Conservation (phyloP, 2,113 vertebrate species). For the Macrotus californicus region DNA sequence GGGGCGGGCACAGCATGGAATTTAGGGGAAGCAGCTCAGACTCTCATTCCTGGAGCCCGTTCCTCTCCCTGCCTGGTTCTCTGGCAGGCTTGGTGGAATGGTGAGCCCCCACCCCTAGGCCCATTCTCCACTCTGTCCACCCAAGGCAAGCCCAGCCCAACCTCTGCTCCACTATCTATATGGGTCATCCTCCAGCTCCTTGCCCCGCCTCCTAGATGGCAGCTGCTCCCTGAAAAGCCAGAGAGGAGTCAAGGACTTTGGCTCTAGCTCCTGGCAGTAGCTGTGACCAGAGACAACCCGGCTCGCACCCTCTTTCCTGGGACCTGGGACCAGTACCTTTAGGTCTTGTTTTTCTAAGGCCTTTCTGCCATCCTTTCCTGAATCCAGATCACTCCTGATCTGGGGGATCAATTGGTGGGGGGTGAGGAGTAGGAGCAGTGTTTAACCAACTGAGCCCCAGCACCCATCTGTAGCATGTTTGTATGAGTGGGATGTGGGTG, state of each 20-base stretch:
- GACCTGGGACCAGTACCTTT: not conserved
- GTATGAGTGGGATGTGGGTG: not conserved
- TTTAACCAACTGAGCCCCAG: not conserved
- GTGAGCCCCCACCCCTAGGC: not conserved
- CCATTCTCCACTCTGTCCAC: not conserved
- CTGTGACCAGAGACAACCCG: not conserved
- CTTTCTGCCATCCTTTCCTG: not conserved
- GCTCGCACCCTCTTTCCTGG: not conserved
- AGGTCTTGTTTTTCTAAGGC: not conserved
- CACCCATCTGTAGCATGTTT: not conserved
- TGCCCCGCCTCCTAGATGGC: conserved; percentile 16
- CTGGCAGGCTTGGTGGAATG: not conserved
- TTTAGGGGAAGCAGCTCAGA: not conserved
- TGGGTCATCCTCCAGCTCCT: conserved; percentile 55
- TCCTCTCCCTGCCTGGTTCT: not conserved
- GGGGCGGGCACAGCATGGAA: not conserved
- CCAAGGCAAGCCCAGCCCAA: not conserved
- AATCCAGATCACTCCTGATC: not conserved
- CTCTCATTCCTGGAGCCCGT: not conserved
- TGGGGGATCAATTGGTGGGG: not conserved
- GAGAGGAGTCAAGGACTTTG: conserved; percentile 31
- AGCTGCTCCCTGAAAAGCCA: conserved; percentile 24
- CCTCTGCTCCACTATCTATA: conserved; percentile 42
- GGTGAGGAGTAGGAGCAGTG: not conserved
- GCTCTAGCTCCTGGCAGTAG: not conserved